A percentile compares a stretch with the other conserved stretches of the same genome.
Evolutionary conservation across 2,797 vertebrate genomes (phyloP).

Genomic region (Gymnoscopelus braueri): DNA sequence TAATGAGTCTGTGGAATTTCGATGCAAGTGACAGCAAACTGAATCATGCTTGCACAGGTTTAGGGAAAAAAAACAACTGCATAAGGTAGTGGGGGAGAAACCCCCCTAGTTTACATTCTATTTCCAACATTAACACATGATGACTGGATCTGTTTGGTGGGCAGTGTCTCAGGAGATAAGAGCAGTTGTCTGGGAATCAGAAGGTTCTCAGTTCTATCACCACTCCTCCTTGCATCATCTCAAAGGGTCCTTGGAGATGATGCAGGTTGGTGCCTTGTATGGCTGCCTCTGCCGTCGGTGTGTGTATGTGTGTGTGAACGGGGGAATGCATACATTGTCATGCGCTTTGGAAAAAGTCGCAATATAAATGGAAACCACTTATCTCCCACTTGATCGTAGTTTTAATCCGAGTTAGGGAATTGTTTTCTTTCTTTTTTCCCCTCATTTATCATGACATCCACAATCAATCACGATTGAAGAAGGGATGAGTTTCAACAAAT

Average conservation of each 20-base stretch:
- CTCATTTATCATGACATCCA: constrained; percentile 50
- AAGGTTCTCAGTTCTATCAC: too few species aligned
- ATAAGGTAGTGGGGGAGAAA: constrained; percentile 32
- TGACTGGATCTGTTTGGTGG: background rate
- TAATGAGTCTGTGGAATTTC: constrained; percentile 45
- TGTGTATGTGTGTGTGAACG: too few species aligned
- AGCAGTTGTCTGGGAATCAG: too few species aligned
- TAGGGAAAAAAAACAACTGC: constrained; percentile 26
- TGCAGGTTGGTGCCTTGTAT: too few species aligned
- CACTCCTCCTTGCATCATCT: too few species aligned
- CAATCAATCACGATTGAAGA: constrained; percentile 54
- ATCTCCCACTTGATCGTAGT: constrained; percentile 2
- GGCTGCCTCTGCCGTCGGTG: too few species aligned
- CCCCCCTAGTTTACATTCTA: constrained; percentile 22
- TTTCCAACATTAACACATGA: constrained; percentile 2
- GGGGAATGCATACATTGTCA: too few species aligned
- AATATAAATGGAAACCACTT: too few species aligned
- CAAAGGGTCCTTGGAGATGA: too few species aligned
- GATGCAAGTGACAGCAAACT: constrained; percentile 44
- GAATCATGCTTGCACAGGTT: constrained; percentile 58
- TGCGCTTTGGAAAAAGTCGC: too few species aligned
- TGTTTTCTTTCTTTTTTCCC: background rate
- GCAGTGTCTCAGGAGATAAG: too few species aligned
- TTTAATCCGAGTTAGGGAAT: background rate
- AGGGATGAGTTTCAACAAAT: constrained; percentile 34